Evolutionary conservation across 2,113 vertebrate genomes (phyloP).

Genomic region (Chaetorhynchus papuensis): DNA sequence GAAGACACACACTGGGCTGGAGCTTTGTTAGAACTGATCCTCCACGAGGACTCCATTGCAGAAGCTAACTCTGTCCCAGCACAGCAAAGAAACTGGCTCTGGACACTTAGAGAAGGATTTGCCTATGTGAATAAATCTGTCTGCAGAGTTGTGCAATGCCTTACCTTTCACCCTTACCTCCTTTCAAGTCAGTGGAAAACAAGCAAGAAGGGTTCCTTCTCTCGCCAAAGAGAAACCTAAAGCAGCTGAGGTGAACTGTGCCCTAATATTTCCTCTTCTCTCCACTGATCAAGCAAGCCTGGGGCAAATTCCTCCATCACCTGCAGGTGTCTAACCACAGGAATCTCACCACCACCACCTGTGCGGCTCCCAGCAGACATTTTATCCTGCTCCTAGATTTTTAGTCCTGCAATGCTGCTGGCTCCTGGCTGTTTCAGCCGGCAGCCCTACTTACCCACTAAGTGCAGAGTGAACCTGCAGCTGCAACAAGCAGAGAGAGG

Average conservation of each 20-base stretch:
- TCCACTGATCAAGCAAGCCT: neutral
- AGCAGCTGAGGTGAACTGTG: neutral
- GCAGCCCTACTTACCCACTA: accelerated
- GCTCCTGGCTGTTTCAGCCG: neutral
- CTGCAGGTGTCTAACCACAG: neutral
- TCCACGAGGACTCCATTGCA: neutral
- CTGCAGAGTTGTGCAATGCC: neutral
- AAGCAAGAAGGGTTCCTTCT: accelerated
- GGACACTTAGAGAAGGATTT: neutral
- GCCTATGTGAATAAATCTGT: neutral
- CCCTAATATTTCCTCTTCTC: neutral
- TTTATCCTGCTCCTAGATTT: neutral
- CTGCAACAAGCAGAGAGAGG: neutral
- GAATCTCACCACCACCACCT: neutral
- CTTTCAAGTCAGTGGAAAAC: neutral
- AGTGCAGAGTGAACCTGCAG: accelerated
- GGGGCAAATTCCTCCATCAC: neutral
- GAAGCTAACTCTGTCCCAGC: neutral
- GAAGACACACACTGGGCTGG: accelerated
- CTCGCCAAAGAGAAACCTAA: neutral
- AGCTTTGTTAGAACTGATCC: neutral
- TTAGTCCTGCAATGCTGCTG: neutral
- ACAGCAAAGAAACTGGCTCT: neutral
- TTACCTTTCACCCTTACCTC: neutral
- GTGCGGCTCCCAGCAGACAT: neutral